Evolutionary conservation across 2,888 invertebrate genomes (phyloP).

Genomic region (Andricus quercusramuli): DNA sequence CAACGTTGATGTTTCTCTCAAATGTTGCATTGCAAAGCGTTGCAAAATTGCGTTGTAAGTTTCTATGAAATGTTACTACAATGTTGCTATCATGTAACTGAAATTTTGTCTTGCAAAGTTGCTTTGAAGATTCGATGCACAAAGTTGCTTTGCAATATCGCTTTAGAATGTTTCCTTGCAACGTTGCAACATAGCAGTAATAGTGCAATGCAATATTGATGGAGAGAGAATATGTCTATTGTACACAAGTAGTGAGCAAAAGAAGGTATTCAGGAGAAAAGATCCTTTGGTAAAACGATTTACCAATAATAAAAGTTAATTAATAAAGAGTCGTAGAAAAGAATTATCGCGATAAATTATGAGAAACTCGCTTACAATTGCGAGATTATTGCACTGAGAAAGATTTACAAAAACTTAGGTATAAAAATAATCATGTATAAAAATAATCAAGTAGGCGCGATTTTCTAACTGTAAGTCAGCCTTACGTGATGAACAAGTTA

Average conservation of each 20-base stretch:
- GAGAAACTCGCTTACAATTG: constrained; percentile 19
- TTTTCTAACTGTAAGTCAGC: constrained; percentile 28
- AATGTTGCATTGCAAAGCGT: too few species aligned
- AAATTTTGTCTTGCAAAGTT: too few species aligned
- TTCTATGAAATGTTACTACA: too few species aligned
- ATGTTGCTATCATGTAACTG: too few species aligned
- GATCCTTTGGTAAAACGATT: constrained; percentile 9
- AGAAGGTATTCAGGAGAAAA: constrained; percentile 29
- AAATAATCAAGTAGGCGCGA: constrained; percentile 26
- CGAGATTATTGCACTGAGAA: constrained; percentile 31
- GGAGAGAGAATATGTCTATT: background rate
- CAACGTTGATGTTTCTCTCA: too few species aligned
- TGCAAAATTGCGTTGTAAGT: too few species aligned
- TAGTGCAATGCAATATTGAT: too few species aligned
- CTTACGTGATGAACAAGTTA: constrained; percentile 25
- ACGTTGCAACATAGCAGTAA: too few species aligned
- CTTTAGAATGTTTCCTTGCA: too few species aligned
- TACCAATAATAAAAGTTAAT: background rate
- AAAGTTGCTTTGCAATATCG: too few species aligned
- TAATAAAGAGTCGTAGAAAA: background rate
- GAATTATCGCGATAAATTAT: constrained; percentile 14
- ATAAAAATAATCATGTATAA: constrained; percentile 40
- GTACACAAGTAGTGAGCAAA: constrained; percentile 33
- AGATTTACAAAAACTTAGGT: constrained; percentile 31
- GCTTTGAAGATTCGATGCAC: too few species aligned